Conservation (phyloP, 2,113 vertebrate species). For the Gallinago paraguaiae region DNA sequence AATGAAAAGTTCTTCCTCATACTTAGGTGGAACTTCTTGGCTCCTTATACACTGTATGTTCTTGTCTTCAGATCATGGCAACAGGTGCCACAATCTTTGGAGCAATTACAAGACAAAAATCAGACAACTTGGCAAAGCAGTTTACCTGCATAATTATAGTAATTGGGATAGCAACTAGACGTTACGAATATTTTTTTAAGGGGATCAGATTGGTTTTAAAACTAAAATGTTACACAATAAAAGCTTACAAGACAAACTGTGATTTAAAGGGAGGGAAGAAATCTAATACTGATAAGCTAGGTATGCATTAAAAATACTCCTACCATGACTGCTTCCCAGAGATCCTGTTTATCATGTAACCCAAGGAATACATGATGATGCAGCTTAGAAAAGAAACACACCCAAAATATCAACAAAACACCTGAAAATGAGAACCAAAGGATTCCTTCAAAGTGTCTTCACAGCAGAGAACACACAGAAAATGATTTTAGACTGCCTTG, state of each 20-base stretch:
- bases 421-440: background rate
- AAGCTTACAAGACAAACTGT: background rate
- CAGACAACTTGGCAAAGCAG: background rate
- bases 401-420: background rate
- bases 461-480: background rate
- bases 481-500: background rate
- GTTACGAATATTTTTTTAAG: background rate
- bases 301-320: background rate
- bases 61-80: background rate
- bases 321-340: background rate
- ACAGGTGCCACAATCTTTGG: background rate
- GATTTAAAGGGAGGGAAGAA: background rate
- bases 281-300: background rate
- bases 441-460: background rate
- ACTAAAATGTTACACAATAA: background rate
- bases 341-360: background rate
- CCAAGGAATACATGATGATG: background rate
- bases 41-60: rapidly evolving
- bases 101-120: background rate
- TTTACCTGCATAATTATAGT: background rate
- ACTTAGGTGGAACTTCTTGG: background rate
- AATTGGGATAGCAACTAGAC: background rate
- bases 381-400: background rate
- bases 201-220: background rate
- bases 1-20: no score